These are phyloP conservation scores for honey bee (Apis mellifera) DNA, from an alignment of 1,140 invertebrate genomes.

Conservation along the genomic window DNA sequence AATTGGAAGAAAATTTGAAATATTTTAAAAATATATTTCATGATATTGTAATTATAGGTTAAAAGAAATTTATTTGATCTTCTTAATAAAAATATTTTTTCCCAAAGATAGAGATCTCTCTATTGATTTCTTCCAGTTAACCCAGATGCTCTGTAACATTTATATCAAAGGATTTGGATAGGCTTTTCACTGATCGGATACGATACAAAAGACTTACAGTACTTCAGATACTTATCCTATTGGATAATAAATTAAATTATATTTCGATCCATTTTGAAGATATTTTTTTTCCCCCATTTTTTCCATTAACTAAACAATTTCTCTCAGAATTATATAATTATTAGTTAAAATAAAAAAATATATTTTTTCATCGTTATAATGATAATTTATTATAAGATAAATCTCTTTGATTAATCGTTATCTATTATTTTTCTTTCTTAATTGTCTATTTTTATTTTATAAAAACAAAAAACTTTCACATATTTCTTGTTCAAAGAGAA, in stretches of 20 bases:
- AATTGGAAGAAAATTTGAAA: no score
- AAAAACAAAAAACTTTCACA: no score
- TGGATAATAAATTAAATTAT: background rate
- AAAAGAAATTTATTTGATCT: background rate
- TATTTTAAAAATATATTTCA: no score
- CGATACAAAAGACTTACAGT: background rate
- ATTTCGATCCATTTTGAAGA: no score
- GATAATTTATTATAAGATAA: no score
- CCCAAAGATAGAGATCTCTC: background rate
- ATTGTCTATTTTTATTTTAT: no score
- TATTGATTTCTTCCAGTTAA: constrained; percentile 21
- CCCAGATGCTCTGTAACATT: constrained; percentile 19
- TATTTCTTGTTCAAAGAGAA: no score
- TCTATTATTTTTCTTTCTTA: no score
- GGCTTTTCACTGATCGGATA: constrained; percentile 19
- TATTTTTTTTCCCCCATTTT: no score
- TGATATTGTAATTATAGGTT: background rate
- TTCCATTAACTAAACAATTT: background rate
- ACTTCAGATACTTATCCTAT: background rate
- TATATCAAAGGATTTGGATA: constrained; percentile 34
- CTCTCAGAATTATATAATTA: background rate
- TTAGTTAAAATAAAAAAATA: background rate
- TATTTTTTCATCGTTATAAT: no score
- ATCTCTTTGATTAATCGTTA: no score
- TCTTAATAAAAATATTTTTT: background rate